These are phyloP conservation scores for Eilema depressum DNA, from an alignment of 2,888 invertebrate species.

Conservation along the genomic window DNA sequence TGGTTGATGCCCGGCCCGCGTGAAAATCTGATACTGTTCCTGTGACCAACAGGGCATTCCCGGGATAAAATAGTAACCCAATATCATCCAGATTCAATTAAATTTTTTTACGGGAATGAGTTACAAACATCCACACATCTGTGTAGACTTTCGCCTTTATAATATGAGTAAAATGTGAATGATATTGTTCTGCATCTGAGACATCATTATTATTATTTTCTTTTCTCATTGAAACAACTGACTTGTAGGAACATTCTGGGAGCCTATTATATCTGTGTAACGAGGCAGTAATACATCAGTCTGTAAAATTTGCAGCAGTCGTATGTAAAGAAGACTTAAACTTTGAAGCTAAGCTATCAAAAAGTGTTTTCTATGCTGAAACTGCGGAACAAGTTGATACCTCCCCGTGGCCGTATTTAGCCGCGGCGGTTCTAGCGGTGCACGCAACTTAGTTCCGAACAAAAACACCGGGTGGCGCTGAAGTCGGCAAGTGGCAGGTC, in stretches of 20 bases:
- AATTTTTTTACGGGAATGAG: too few relatives aligned
- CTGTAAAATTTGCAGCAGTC: neutral
- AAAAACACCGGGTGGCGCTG: constrained; percentile 50
- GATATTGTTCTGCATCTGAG: too few relatives aligned
- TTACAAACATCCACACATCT: too few relatives aligned
- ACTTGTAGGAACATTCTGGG: neutral
- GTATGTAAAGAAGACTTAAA: constrained; percentile 2
- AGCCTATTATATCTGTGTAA: neutral
- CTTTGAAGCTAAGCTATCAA: constrained; percentile 8
- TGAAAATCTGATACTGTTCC: too few relatives aligned
- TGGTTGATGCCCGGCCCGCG: too few relatives aligned
- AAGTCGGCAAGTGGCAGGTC: constrained; percentile 52
- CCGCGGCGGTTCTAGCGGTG: constrained; percentile 27
- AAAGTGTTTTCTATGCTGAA: constrained; percentile 14
- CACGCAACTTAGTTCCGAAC: constrained; percentile 50
- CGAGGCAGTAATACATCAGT: neutral
- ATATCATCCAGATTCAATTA: too few relatives aligned
- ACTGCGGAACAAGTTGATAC: constrained; percentile 16
- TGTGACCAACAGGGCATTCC: too few relatives aligned
- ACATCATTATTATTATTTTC: too few relatives aligned
- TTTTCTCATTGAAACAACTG: neutral
- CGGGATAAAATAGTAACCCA: too few relatives aligned
- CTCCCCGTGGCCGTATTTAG: constrained; percentile 19
- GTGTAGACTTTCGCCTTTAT: too few relatives aligned
- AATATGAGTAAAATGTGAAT: too few relatives aligned